Conservation (phyloP, 2,888 invertebrate genomes). For the Drosophila quasianomalipes region DNA sequence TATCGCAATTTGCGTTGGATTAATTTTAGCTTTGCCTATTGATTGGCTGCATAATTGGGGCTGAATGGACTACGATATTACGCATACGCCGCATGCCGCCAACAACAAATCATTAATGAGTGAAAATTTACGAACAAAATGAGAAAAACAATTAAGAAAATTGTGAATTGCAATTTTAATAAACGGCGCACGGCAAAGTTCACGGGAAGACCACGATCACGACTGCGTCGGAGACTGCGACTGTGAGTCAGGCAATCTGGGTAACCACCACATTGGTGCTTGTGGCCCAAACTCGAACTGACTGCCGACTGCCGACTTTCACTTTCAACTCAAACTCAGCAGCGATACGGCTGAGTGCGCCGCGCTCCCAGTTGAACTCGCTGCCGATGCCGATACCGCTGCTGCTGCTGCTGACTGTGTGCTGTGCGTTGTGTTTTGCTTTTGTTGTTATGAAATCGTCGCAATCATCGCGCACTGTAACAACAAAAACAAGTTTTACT, state of each 20-base stretch:
- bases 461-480: constrained; percentile 61
- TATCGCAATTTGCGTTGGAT: constrained; percentile 46
- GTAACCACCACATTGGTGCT: constrained; percentile 49
- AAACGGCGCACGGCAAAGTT: constrained; percentile 73
- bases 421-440: constrained; percentile 23
- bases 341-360: constrained; percentile 60
- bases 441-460: constrained; percentile 72
- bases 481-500: constrained; percentile 71
- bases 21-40: constrained; percentile 38
- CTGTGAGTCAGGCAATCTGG: constrained; percentile 46
- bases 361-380: constrained; percentile 51
- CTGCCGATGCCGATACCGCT: constrained; percentile 20
- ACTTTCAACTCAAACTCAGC: constrained; percentile 64
- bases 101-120: constrained; percentile 66
- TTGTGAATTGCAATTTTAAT: constrained; percentile 75
- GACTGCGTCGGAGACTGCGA: constrained; percentile 17
- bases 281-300: constrained; percentile 49
- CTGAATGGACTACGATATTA: constrained; percentile 51
- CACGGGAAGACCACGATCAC: constrained; percentile 55
- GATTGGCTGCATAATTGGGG: constrained; percentile 51
- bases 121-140: constrained; percentile 68
- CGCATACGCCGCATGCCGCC: constrained; percentile 52
- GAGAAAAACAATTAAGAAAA: constrained; percentile 73
- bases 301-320: constrained; percentile 61
- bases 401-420: constrained; percentile 17